These are phyloP conservation scores for Noctua janthe DNA, from an alignment of 2,888 invertebrate species.

Conservation along the genomic window DNA sequence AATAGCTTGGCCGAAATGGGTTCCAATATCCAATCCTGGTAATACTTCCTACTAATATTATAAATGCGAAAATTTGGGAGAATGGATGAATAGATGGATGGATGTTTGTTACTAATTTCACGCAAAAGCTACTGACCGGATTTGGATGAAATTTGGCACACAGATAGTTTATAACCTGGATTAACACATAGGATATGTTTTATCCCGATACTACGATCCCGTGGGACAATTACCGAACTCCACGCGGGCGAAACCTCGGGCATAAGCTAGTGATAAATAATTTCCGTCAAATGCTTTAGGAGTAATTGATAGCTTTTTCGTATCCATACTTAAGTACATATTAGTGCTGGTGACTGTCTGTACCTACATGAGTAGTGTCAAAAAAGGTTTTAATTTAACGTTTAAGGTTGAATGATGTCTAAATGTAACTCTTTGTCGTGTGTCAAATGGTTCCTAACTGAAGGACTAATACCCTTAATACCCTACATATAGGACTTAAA, in stretches of 20 bases:
- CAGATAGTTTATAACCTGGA: too few species aligned
- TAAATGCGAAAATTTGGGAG: too few species aligned
- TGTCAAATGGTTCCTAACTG: neutral
- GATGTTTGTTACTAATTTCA: too few species aligned
- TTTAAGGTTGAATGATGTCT: neutral
- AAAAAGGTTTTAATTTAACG: neutral
- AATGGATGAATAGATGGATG: too few species aligned
- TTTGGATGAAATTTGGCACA: too few species aligned
- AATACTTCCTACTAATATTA: neutral
- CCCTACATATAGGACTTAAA: neutral
- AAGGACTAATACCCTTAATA: neutral
- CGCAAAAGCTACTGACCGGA: too few species aligned
- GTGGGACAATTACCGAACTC: too few species aligned
- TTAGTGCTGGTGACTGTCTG: neutral
- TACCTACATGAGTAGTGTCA: neutral
- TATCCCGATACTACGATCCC: too few species aligned
- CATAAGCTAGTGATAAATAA: neutral
- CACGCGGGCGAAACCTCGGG: too few species aligned
- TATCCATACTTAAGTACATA: neutral
- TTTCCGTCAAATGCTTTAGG: neutral
- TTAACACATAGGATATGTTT: too few species aligned
- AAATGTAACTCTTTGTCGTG: neutral
- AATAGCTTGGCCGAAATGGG: neutral
- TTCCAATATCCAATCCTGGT: neutral
- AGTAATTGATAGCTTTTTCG: neutral